Evolutionary conservation across 2,888 invertebrate genomes (phyloP), one percentile per base, ranked within the genome.

Genomic region (Phrixothrix hirtus): DNA sequence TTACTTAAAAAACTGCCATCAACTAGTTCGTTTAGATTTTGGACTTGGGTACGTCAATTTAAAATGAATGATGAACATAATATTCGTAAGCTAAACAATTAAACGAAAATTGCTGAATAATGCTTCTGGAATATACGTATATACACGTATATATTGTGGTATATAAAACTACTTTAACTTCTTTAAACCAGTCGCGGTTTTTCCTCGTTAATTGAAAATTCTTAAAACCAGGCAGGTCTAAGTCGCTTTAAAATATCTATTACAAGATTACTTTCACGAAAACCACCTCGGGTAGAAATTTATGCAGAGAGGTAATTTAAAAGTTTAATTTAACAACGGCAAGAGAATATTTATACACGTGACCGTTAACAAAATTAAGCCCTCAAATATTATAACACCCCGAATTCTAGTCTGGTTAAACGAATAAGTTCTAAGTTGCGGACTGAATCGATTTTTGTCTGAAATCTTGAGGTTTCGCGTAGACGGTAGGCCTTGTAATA

Each of bases 21-120:
- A 39, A 31, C 39, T 42, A 17, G 25, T 35, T 16, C 37, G 21
- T 34, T 41, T 30, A 15, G 10, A 21, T 47, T 39, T 27, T 29
- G 26, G 21, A 46, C 37, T 27, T 29, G 26, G 21, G 46, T 32
- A 35, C 41, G 57, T 55, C 54, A 57, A 56, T 56, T 57, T 57
- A 38, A 45, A 54, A 55, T 58, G 58, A 58, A 58, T 51, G 55
- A 58, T 58, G 58, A 51, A 51, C 32, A 41, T 46, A 47, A 47
- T 42, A 27, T 49, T 42, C 36, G 15, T 38, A 41, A 49, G 36
- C 29, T 46, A 44, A 50, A 27, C 50, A 49, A 45, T 30, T 43
- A 43, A 25, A 43, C 25, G 42, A 31, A 43, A 43, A 43, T 43
- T 36, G 4, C 21, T 21, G 21, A 21, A 21, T 21, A 21, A 21